Conservation (phyloP, 2,888 invertebrate genomes). For the Dicyrtoma fusca region DNA sequence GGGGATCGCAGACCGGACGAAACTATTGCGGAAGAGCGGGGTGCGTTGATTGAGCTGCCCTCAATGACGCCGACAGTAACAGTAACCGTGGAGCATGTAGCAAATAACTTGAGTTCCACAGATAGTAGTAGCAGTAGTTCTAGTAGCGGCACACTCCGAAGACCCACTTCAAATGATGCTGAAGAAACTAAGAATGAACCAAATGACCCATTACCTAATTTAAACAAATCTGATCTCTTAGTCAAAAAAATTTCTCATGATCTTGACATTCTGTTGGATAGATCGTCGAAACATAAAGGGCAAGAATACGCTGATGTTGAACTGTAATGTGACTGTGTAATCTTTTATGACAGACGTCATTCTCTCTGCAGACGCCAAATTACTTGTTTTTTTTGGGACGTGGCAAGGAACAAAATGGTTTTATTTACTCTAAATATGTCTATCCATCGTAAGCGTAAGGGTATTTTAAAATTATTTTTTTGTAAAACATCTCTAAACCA, state of each 20-base stretch:
- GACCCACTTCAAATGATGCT: not conserved
- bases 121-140: not conserved
- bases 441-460: not conserved
- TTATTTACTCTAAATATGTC: not conserved
- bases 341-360: no score
- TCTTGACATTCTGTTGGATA: conserved; percentile 31
- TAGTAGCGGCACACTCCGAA: no score
- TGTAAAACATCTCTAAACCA: conserved; percentile 17
- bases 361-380: no score
- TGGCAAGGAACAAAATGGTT: not conserved
- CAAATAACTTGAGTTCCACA: no score
- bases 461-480: not conserved
- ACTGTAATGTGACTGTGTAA: not conserved
- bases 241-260: conserved; percentile 38
- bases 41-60: not conserved
- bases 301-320: conserved; percentile 14
- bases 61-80: no score
- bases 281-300: not conserved
- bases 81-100: no score
- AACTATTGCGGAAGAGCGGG: not conserved
- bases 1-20: not conserved
- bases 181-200: not conserved
- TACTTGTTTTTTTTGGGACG: no score
- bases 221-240: conserved; percentile 27
- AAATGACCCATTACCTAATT: not conserved